A percentile compares a stretch with the other conserved stretches of the same genome.
Evolutionary conservation across 2,797 vertebrate genomes (phyloP).

Genomic region (Bradypus variegatus): DNA sequence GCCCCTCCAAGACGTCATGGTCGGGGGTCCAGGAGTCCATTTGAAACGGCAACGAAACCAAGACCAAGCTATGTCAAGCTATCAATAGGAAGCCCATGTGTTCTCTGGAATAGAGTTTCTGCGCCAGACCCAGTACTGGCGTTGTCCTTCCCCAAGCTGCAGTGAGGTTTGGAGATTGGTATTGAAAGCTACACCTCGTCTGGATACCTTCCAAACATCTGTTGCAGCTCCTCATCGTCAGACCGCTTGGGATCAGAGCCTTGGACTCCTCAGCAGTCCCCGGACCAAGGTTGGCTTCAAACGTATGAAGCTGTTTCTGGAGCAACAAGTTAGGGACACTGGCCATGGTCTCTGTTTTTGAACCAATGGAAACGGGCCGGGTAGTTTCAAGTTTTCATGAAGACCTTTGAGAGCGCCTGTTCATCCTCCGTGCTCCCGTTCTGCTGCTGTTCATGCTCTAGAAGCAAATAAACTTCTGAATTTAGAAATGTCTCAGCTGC

Average conservation of each 20-base stretch:
- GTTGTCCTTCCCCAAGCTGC: background rate
- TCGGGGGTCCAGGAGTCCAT: background rate
- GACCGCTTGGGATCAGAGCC: conserved; percentile 86
- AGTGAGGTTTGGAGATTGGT: conserved; percentile 65
- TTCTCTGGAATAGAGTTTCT: background rate
- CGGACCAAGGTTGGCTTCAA: conserved; percentile 88
- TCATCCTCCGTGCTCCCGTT: conserved; percentile 90
- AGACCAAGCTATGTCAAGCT: background rate
- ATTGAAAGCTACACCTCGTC: conserved; percentile 92
- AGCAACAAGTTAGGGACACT: no score
- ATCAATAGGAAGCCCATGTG: background rate
- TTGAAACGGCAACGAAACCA: background rate
- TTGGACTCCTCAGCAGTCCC: conserved; percentile 90
- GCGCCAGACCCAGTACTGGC: conserved; percentile 57
- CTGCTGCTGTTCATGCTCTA: conserved; percentile 90
- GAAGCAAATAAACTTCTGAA: conserved; percentile 89
- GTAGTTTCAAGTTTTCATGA: conserved; percentile 84
- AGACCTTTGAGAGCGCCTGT: conserved; percentile 89
- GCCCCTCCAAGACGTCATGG: background rate
- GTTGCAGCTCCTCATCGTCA: conserved; percentile 90
- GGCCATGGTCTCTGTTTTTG: no score
- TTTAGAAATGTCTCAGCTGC: conserved; percentile 86
- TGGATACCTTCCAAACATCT: conserved; percentile 92
- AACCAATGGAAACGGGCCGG: no score
- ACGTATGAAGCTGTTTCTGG: conserved; percentile 74